Evolutionary conservation across 2,797 vertebrate species (phyloP), one percentile per base, ranked within the genome.

Genomic region (Nothura maculosa): DNA sequence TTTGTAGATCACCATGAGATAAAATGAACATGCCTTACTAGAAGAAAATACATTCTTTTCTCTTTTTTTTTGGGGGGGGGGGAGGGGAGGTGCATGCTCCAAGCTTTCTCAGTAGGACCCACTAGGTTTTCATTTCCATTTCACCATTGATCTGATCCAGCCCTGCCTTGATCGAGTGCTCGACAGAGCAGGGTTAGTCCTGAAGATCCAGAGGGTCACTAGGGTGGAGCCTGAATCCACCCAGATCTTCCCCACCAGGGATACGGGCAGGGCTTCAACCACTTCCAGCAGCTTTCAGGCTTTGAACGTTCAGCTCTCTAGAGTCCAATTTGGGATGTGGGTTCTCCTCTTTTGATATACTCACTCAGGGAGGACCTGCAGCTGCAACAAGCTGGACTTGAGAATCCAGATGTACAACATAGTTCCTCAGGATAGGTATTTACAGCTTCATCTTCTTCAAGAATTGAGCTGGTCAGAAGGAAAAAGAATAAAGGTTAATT

Each of bases 1-100:
- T 95, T 93, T 95, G 94, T 94, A 95, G 96, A 94, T 94, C 73
- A 5, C 84, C 76, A 85, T 1, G 47, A 94, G 94, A 96, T 94
- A 94, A 55, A 93, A 85, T 17, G 34, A 96, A 73, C 64, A 1
- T 66, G 87, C 93, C 95, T 90, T 77, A 90, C 93, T 89, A 89
- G 92, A 89, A 95, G 84, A 94, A 85, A 94, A 91, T 72, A 79
- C 66, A 67, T 83, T 79, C 80, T 36, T 85, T 83, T 90, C 24
- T 48, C 7, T 8, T 47, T 47, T 45, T 45, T 93, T 92, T 93
- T 40, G 40, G n/a, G n/a, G n/a, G 40, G 38, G 38, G 40, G 40
- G 14, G 40, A 14, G 85, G 89, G n/a, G n/a, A n/a, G n/a, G 85
- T 85, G 70, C 47, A 63, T 84, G 63, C 94, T 93, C 89, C 90